phyloP scores from a whole-genome alignment of 1,140 invertebrate genomes.

The Drosophila obscura region DNA sequence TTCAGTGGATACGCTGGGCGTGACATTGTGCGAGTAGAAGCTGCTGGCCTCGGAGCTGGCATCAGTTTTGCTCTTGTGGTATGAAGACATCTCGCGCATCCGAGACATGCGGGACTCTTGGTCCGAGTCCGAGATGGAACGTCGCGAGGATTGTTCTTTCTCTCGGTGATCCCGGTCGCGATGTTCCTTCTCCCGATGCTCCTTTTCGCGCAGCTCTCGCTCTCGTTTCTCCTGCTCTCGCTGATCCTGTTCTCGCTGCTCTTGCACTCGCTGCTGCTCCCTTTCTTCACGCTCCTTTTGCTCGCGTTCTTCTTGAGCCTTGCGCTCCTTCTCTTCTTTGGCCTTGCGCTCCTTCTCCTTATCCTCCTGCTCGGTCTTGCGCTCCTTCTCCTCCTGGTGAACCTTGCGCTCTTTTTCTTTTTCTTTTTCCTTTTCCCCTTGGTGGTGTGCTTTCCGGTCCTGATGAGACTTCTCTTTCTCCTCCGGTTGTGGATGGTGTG shows the following conservation, averaged over 20 bases:
- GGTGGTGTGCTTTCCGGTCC: constrained; percentile 41
- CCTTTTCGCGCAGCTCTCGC: constrained; percentile 83
- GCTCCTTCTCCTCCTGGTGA: constrained; percentile 65
- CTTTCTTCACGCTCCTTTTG: constrained; percentile 82
- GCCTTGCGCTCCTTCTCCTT: constrained; percentile 77
- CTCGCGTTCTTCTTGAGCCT: constrained; percentile 83
- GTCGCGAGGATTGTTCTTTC: constrained; percentile 21
- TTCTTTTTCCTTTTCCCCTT: constrained; percentile 65
- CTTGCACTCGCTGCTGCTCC: constrained; percentile 84
- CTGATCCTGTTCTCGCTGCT: constrained; percentile 77
- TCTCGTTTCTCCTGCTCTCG: constrained; percentile 31
- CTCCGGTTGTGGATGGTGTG: constrained; percentile 4
- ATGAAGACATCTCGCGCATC: constrained; percentile 68
- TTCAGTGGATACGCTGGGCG: constrained; percentile 21
- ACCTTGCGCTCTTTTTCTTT: constrained; percentile 75
- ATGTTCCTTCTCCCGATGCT: constrained; percentile 73
- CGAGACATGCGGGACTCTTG: constrained; percentile 62
- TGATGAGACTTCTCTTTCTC: constrained; percentile 51
- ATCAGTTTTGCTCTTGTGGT: constrained; percentile 64
- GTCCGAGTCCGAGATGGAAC: constrained; percentile 7
- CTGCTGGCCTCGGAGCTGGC: constrained; percentile 56
- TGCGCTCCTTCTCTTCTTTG: constrained; percentile 83
- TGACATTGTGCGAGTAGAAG: constrained; percentile 56
- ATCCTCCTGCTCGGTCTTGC: constrained; percentile 50
- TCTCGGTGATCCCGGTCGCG: constrained; percentile 49